Percentiles rank a stretch among this genome's conserved stretches.
These are phyloP conservation scores for Seriola aureovittata DNA, from an alignment of 2,113 vertebrate species.

Conservation along the genomic window DNA sequence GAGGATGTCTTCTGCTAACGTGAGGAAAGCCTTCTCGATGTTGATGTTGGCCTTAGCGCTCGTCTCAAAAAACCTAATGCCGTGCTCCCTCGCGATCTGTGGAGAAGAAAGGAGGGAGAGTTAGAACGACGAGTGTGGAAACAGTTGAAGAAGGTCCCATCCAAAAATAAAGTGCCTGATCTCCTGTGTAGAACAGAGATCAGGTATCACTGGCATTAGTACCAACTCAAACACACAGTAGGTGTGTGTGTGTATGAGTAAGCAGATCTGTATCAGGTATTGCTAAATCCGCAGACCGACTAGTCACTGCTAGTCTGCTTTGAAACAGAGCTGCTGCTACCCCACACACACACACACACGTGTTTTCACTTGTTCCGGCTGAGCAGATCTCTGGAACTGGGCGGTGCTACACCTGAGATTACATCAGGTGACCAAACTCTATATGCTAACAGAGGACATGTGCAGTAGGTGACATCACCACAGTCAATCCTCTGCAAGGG, in stretches of 20 bases:
- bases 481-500: too few species aligned
- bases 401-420: not conserved
- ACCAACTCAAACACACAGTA: not conserved
- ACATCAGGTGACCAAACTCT: too few species aligned
- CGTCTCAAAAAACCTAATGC: slow-evolving; percentile 99
- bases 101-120: slow-evolving; percentile 39
- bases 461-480: not conserved
- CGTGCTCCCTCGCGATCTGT: slow-evolving; percentile 97
- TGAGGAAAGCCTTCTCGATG: slow-evolving; percentile 99
- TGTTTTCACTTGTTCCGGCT: slow-evolving; percentile 26
- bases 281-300: slow-evolving; percentile 47
- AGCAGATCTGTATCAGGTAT: slow-evolving; percentile 45
- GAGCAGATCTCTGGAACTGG: not conserved
- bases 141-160: slow-evolving; percentile 3
- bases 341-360: not conserved
- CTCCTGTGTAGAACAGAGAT: slow-evolving; percentile 47
- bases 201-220: slow-evolving; percentile 37
- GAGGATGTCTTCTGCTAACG: slow-evolving; percentile 99
- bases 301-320: slow-evolving; percentile 27
- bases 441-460: too few species aligned
- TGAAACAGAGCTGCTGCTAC: not conserved
- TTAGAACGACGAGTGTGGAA: not conserved
- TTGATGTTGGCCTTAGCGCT: slow-evolving; percentile 99
- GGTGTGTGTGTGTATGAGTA: slow-evolving; percentile 15
- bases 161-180: slow-evolving; percentile 70